Evolutionary conservation across 2,113 vertebrate species (phyloP).

Genomic region (Corydoras maculifer): DNA sequence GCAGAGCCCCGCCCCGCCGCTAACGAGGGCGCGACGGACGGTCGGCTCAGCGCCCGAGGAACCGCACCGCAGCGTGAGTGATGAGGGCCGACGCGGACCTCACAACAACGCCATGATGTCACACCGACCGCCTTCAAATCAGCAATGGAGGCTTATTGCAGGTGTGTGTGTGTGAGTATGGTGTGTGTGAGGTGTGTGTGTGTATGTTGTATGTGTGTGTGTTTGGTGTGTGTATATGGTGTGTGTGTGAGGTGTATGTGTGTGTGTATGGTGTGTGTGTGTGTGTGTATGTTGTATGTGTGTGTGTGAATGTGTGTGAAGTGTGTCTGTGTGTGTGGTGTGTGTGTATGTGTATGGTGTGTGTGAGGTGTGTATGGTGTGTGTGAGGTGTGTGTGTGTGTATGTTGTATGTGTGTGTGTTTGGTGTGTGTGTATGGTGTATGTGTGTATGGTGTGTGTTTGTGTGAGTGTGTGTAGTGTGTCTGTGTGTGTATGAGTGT

Average conservation of each 20-base stretch:
- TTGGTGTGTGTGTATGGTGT: too few relatives aligned
- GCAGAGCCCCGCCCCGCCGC: slow-evolving; percentile 6
- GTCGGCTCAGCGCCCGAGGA: slow-evolving; percentile 1
- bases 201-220: too few relatives aligned
- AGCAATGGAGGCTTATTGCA: slow-evolving; percentile 13
- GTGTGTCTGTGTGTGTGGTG: too few relatives aligned
- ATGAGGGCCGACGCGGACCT: slow-evolving; percentile 64
- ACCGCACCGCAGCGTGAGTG: slow-evolving; percentile 55
- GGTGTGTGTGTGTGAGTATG: not conserved
- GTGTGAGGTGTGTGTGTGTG: too few relatives aligned
- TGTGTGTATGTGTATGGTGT: slow-evolving; percentile 32
- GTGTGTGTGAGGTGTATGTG: not conserved
- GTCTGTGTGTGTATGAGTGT: too few relatives aligned
- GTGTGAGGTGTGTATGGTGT: too few relatives aligned
- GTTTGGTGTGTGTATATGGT: not conserved
- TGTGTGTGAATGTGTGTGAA: not conserved
- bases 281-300: too few relatives aligned
- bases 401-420: too few relatives aligned
- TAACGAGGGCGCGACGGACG: slow-evolving; percentile 20
- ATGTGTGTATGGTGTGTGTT: too few relatives aligned
- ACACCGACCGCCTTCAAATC: slow-evolving; percentile 58
- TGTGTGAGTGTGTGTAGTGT: too few relatives aligned
- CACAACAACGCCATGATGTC: slow-evolving; percentile 72
- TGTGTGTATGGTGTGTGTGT: too few relatives aligned
- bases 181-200: not conserved